These are phyloP conservation scores for Heliconius congener DNA, from an alignment of 1,140 invertebrate species.

Conservation along the genomic window DNA sequence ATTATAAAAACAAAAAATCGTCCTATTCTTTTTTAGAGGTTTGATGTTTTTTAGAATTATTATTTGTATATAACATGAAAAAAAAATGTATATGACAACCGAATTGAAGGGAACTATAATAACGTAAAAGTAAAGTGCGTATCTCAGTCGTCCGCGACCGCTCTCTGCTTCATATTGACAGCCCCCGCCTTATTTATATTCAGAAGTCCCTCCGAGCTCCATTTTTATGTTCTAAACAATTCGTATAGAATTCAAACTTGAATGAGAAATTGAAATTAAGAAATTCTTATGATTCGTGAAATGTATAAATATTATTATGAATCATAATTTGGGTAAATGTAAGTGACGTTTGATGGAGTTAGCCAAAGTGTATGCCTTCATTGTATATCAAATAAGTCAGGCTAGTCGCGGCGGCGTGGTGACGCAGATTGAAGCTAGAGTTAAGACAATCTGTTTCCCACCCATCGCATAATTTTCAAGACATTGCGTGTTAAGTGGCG, in stretches of 20 bases:
- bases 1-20: no score
- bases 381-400: no score
- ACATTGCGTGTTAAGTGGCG: background rate
- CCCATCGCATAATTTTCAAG: background rate
- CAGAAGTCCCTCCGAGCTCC: background rate
- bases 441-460: background rate
- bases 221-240: background rate
- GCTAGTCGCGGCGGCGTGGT: no score
- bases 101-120: background rate
- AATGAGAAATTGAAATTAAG: background rate
- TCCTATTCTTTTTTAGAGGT: no score
- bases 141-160: background rate
- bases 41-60: no score
- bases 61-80: no score
- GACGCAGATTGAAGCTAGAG: background rate
- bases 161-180: background rate
- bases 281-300: background rate
- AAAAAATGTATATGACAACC: no score
- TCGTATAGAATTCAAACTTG: background rate
- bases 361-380: no score
- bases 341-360: no score
- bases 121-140: background rate
- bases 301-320: no score
- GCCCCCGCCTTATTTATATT: background rate
- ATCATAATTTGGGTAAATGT: no score